Base-by-base conservation (phyloP, 1,140 invertebrate genomes). In the Drosophila navojoa region DNA sequence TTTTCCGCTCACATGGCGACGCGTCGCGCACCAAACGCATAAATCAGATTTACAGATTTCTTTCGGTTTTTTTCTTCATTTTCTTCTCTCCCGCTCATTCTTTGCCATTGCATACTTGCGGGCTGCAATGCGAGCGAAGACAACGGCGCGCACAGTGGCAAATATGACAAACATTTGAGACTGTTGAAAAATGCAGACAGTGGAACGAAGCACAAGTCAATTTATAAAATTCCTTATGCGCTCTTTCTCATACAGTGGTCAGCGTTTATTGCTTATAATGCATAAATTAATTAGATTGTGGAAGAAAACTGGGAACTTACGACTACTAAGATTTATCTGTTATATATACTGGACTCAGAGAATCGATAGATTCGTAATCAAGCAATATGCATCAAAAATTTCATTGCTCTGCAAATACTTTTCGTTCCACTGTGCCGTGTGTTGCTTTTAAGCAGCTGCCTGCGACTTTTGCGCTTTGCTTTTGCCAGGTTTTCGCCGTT, bases 21-120 rank as follows among this genome's bases (percentile, higher is more conserved):
- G 47, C 27, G 27, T 52, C 76, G 66, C 70, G 66, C 55, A 50
- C 35, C 61, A 70, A 70, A 50, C 55, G 70, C 77, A 79, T 79
- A 79, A 79, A 79, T 79, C 77, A 76, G 74, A 77, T 77, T 76
- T 79, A 72, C 61, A 71, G 68, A 71, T 71, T 71, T 74, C 64
- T 54, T 60, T 29, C 5, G 4, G 58, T 74, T 62, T 40, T 7
- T 55, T 19, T 40, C 9, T 4, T 38, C 52, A 58, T 44, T 58
- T 71, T 35, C 40, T 19, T 44, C 40, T 53, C 11, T 42, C 47
- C 59, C 13, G 10, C 49, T 19, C 29, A 47, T 52, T 22, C 53
- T 47, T 75, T 86, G 81, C 81, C 53, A 44, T 71, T 86, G 81
- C 81, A 81, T 58, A 74, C 70, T 71, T 84, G 62, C 61, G 62